Evolutionary conservation across 2,113 vertebrate genomes (phyloP), one percentile per base, ranked within the genome.

Genomic region (Eptesicus fuscus): DNA sequence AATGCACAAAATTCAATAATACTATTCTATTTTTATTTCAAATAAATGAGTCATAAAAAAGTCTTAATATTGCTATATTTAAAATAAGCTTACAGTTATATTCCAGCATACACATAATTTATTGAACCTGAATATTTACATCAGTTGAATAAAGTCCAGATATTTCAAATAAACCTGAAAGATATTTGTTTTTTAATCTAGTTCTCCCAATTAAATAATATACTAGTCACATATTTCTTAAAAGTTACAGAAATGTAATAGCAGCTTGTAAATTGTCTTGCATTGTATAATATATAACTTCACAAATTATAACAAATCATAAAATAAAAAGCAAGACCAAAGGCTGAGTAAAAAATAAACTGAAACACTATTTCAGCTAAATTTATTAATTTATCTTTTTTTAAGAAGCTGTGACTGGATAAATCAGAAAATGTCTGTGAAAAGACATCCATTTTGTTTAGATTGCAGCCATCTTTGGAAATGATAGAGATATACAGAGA

Each of bases 201-300:
- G 74, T 97, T 95, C 71, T 86, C 30, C 25, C 92, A 88, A 91
- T 98, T 98, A 97, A 89, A 93, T 91, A 97, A 97, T 95, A 95
- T 91, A 97, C 88, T 98, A 98, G 90, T 88, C 74, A 92, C 93
- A 97, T 98, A 95, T 92, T 98, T 98, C 97, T 98, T 98, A 97
- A 98, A 98, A 97, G 86, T 97, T 98, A 97, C 80, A 97, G 97
- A 96, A 94, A 97, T 94, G 77, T 93, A 97, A 97, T 76, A 94
- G 94, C 95, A 97, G 95, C 97, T 97, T 96, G 95, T 97, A 96
- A 70, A 83, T 96, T 97, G 86, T 84, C 49, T 96, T 76, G 59
- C 83, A 88, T 94, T 97, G 86, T 91, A 94, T 97, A 97, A 97
- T 98, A 97, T 95, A 98, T 0, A 90, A 97, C 96, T 96, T 88